These are phyloP conservation scores for Xanthia icteritia DNA, from an alignment of 2,888 invertebrate species.

Conservation along the genomic window DNA sequence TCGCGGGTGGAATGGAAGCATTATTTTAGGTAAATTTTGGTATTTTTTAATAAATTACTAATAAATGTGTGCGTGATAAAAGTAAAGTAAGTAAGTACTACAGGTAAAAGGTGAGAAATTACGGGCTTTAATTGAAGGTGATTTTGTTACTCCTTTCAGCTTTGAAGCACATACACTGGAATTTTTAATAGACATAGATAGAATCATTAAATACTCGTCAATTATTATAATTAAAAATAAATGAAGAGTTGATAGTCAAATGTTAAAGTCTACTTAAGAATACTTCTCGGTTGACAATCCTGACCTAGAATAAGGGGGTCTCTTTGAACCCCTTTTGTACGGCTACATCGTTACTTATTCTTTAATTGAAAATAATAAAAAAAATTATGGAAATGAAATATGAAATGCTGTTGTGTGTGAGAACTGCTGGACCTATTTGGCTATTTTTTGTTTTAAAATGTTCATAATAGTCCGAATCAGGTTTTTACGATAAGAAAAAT, in stretches of 20 bases:
- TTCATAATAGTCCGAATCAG: neutral
- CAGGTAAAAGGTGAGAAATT: too few relatives aligned
- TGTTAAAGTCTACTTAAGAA: neutral
- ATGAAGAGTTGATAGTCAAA: neutral
- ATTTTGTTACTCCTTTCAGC: neutral
- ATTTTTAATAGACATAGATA: neutral
- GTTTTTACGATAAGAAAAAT: neutral
- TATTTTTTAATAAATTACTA: neutral
- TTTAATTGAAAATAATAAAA: too few relatives aligned
- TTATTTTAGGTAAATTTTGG: neutral
- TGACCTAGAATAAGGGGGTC: neutral
- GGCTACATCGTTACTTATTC: neutral
- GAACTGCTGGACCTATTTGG: too few relatives aligned
- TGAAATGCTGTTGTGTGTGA: too few relatives aligned
- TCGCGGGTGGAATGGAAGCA: neutral
- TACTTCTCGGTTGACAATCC: neutral
- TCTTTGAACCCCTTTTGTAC: slow-evolving; percentile 2
- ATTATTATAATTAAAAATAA: neutral
- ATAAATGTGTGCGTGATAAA: neutral
- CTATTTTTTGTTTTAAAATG: neutral
- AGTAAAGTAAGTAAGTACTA: too few relatives aligned
- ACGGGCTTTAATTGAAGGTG: neutral
- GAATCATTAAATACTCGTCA: neutral
- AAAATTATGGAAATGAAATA: too few relatives aligned
- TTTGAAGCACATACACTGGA: neutral